These are phyloP conservation scores for Amphiura filiformis DNA, from an alignment of 35 echinoderm and acorn worm species.

Conservation along the genomic window DNA sequence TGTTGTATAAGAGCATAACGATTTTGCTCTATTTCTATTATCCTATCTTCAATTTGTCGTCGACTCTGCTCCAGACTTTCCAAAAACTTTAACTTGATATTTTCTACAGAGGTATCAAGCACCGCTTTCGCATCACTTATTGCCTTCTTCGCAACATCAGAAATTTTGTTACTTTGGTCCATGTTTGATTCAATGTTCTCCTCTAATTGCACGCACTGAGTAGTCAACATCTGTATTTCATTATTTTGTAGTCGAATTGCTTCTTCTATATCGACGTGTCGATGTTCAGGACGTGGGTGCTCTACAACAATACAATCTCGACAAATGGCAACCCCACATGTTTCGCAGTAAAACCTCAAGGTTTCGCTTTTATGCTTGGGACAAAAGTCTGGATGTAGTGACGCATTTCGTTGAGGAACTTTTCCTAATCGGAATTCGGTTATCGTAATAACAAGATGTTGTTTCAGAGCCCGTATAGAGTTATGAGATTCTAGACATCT, in stretches of 20 bases:
- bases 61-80: neutral
- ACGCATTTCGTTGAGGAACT: neutral
- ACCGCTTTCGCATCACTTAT: neutral
- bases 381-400: neutral
- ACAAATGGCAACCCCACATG: constrained; percentile 45
- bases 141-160: neutral
- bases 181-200: neutral
- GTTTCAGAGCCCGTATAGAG: neutral
- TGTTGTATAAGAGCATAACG: neutral
- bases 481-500: neutral
- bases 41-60: neutral
- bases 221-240: neutral
- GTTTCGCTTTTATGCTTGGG: constrained; percentile 27
- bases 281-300: constrained; percentile 32
- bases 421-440: neutral
- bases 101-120: neutral
- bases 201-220: neutral
- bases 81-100: neutral
- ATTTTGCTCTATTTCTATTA: neutral
- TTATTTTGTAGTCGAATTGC: neutral
- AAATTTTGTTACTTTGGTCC: neutral
- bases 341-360: constrained; percentile 28
- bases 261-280: constrained; percentile 1
- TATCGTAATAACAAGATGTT: neutral
- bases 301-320: constrained; percentile 53